Evolutionary conservation across 2,113 vertebrate species (phyloP), one percentile per base, ranked within the genome.

Genomic region (Anser cygnoides): DNA sequence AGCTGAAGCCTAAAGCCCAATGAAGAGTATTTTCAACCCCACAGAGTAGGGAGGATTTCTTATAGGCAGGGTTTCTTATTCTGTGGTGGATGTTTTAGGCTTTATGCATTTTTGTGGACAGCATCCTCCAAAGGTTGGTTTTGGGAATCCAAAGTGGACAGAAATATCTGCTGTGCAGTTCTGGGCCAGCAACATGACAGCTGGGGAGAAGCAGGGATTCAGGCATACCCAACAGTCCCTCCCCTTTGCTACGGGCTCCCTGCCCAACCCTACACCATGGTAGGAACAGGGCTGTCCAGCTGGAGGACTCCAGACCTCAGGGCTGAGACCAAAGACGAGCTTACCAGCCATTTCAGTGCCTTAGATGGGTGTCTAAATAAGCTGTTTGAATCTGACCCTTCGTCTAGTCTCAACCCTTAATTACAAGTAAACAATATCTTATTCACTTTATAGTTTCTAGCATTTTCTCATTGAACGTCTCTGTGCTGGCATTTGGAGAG

Each of bases 361-460:
- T 72, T 44, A 52, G 33, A 78, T 68, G 57, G 25, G 8, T 72
- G n/a, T 79, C 77, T 76, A 93, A 87, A 84, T 35, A 84, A 52
- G 31, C 28, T 4, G 19, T 43, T 49, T 52, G 62, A 89, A 87
- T 77, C 50, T 89, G n/a, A 74, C 62, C 67, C 55, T 87, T 37
- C 74, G 55, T 46, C 33, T 65, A 20, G 43, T 80, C 46, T 73
- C 23, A 57, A 91, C 57, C 71, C 71, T 91, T 82, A 74, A 75
- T 41, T 89, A n/a, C 59, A 89, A 93, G 90, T 90, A 87, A 94
- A 89, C 28, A 55, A 6, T 85, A 44, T 71, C 70, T 92, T 80
- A 83, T 71, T 74, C 13, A 57, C 44, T 87, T 87, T 49, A 44
- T 67, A 39, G 63, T 87, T 90, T 62, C 67, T 75, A 63, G 46